Evolutionary conservation across 1,140 invertebrate species (phyloP).

Genomic region (Cherax quadricarinatus): DNA sequence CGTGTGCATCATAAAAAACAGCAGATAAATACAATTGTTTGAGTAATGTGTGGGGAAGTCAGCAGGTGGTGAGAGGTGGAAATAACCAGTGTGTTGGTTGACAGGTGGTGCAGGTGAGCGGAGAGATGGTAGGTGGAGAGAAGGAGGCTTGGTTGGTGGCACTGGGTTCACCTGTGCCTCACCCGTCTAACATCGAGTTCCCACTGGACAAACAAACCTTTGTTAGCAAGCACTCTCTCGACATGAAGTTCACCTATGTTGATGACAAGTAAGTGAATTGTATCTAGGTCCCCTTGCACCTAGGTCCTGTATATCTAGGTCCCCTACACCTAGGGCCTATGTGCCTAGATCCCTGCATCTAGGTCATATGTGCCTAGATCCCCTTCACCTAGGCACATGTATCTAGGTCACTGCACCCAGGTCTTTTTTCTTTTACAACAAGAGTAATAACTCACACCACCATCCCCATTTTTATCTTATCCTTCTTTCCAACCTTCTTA

Average conservation of each 20-base stretch:
- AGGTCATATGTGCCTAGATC: too few relatives aligned
- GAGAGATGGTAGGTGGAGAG: slow-evolving; percentile 81
- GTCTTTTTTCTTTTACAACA: too few relatives aligned
- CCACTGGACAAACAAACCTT: slow-evolving; percentile 92
- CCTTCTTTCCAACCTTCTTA: not conserved
- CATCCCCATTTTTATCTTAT: not conserved
- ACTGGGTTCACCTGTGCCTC: slow-evolving; percentile 91
- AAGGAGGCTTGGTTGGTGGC: slow-evolving; percentile 82
- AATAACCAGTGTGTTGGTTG: not conserved
- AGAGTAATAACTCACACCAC: too few relatives aligned
- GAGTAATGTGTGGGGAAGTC: too few relatives aligned
- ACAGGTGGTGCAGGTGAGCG: slow-evolving; percentile 92
- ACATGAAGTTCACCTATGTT: slow-evolving; percentile 96
- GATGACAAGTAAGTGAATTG: slow-evolving; percentile 89
- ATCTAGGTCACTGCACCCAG: too few relatives aligned
- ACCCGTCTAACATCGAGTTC: slow-evolving; percentile 94
- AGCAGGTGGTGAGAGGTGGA: not conserved
- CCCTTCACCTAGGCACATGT: too few relatives aligned
- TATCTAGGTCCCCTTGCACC: not conserved
- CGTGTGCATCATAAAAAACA: too few relatives aligned
- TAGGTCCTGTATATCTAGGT: too few relatives aligned
- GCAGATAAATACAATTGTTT: too few relatives aligned
- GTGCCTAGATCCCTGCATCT: not conserved
- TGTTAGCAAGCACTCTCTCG: slow-evolving; percentile 91
- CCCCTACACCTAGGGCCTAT: not conserved